Evolutionary conservation across 2,888 invertebrate genomes (phyloP).

Genomic region (Drosophila pegasa): DNA sequence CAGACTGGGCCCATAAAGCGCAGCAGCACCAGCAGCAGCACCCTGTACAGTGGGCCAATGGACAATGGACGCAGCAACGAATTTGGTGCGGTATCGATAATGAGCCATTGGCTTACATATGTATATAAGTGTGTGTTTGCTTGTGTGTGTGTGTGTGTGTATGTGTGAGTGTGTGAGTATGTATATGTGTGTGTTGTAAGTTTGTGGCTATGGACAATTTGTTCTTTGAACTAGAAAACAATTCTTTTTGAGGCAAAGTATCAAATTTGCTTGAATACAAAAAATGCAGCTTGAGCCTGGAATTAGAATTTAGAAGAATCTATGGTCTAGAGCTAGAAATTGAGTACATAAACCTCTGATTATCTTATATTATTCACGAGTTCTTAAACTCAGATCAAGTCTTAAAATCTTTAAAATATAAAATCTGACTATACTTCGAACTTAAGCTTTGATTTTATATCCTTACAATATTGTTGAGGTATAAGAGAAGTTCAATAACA

Average conservation of each 20-base stretch:
- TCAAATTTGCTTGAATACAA: background rate
- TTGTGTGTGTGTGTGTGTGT: background rate
- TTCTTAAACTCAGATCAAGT: background rate
- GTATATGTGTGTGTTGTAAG: background rate
- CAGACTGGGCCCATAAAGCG: constrained; percentile 77
- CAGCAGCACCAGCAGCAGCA: constrained; percentile 45
- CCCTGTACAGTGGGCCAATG: constrained; percentile 38
- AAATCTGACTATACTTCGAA: too few relatives aligned
- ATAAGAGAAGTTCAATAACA: background rate
- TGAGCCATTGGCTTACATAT: constrained; percentile 61
- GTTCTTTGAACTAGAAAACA: constrained; percentile 43
- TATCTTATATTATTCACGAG: background rate
- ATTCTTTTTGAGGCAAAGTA: constrained; percentile 27
- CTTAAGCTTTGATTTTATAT: background rate
- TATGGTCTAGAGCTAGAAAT: background rate
- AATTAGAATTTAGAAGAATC: background rate
- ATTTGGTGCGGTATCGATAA: constrained; percentile 74
- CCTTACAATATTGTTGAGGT: too few relatives aligned
- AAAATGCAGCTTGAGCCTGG: background rate
- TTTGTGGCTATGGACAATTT: constrained; percentile 28
- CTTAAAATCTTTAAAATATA: too few relatives aligned
- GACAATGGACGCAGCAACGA: constrained; percentile 24
- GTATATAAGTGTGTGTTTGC: background rate
- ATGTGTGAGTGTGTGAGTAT: background rate
- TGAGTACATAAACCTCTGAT: background rate